Conservation (phyloP, 2,797 vertebrate genomes). For the Telmatherina bonti region DNA sequence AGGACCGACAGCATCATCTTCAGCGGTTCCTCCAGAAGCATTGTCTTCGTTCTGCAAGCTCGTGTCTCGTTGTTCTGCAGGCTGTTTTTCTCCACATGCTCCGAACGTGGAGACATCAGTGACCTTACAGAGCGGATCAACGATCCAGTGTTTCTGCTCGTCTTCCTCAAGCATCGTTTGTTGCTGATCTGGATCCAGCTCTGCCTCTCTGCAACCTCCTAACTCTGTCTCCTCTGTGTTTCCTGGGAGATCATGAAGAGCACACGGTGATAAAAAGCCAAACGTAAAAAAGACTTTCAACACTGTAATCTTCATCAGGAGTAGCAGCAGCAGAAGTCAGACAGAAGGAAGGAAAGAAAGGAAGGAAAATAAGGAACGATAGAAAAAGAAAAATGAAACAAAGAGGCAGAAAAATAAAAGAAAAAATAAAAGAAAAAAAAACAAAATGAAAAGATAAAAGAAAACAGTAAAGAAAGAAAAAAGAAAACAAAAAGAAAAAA, state of each 20-base stretch:
- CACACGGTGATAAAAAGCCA: slow-evolving; percentile 68
- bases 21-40: slow-evolving; percentile 14
- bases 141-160: slow-evolving; percentile 51
- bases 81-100: slow-evolving; percentile 26
- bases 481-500: no score
- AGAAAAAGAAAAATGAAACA: no score
- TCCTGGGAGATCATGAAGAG: slow-evolving; percentile 85
- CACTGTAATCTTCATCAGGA: slow-evolving; percentile 42
- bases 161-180: slow-evolving; percentile 55
- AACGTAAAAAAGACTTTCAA: slow-evolving; percentile 42
- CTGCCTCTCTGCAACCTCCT: slow-evolving; percentile 70
- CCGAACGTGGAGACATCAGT: slow-evolving; percentile 25
- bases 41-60: slow-evolving; percentile 1
- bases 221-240: slow-evolving; percentile 69
- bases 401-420: no score
- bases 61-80: slow-evolving; percentile 29
- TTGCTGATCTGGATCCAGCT: slow-evolving; percentile 60
- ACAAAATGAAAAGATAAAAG: no score
- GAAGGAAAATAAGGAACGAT: no score
- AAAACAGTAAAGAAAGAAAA: no score
- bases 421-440: no score
- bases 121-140: slow-evolving; percentile 31
- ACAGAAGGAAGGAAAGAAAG: background rate
- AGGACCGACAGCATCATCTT: slow-evolving; percentile 33
- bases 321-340: slow-evolving; percentile 53